Percentiles rank a stretch among this genome's conserved stretches.
These are phyloP conservation scores for Nannoperca australis DNA, from an alignment of 2,797 vertebrate species.

Conservation along the genomic window DNA sequence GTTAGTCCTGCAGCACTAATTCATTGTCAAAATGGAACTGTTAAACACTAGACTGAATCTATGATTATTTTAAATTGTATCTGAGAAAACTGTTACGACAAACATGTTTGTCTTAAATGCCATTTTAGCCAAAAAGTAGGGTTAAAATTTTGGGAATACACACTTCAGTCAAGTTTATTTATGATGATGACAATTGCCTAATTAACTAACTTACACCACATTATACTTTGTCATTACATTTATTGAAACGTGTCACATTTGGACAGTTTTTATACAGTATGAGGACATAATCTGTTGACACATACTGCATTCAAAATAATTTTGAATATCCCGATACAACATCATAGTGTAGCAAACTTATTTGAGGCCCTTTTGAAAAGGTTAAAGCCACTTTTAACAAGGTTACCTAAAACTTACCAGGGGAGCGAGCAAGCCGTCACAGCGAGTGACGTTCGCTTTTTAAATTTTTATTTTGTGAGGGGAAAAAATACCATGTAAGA, in stretches of 20 bases:
- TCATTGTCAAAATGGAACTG: constrained; percentile 24
- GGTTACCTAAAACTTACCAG: constrained; percentile 11
- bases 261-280: neutral
- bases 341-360: neutral
- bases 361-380: neutral
- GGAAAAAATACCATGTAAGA: neutral
- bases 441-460: constrained; percentile 16
- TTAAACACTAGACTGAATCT: constrained; percentile 28
- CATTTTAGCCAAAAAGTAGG: neutral
- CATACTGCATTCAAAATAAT: neutral
- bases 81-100: neutral
- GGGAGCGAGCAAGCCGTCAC: constrained; percentile 10
- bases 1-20: constrained; percentile 47
- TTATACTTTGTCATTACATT: constrained; percentile 4
- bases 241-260: constrained; percentile 7
- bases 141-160: neutral
- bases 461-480: constrained; percentile 14
- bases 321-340: neutral
- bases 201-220: neutral
- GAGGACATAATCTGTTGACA: neutral
- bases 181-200: neutral
- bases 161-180: constrained; percentile 1
- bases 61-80: constrained; percentile 31
- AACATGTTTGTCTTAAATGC: neutral
- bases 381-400: neutral